phyloP scores from a whole-genome alignment of 2,113 vertebrate species.

The Daubentonia madagascariensis region DNA sequence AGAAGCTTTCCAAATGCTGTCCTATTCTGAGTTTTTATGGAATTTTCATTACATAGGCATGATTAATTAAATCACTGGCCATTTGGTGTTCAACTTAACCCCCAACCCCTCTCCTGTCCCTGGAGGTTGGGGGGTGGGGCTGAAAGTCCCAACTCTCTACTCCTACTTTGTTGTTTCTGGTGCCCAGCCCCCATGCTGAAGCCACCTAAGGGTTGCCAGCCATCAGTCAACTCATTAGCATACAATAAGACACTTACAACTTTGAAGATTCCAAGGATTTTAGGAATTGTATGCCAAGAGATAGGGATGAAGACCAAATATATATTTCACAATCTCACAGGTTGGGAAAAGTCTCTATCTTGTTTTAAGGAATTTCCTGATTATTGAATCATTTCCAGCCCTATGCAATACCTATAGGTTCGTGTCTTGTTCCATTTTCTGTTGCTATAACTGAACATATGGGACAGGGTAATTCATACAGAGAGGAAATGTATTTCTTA shows the following conservation, averaged over 20 bases:
- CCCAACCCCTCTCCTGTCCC: neutral
- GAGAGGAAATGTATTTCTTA: neutral
- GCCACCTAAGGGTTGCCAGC: neutral
- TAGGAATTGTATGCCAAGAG: neutral
- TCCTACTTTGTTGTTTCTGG: neutral
- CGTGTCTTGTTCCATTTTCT: neutral
- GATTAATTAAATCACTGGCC: neutral
- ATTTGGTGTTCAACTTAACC: neutral
- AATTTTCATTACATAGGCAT: neutral
- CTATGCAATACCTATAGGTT: neutral
- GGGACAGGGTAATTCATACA: neutral
- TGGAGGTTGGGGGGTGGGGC: neutral
- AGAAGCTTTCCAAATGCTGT: neutral
- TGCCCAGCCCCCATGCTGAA: neutral
- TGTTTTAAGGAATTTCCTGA: neutral
- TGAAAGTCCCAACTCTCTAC: neutral
- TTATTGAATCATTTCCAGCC: neutral
- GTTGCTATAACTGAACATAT: neutral
- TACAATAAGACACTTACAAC: neutral
- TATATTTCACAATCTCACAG: neutral
- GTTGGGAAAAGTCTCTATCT: neutral
- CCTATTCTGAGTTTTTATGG: neutral
- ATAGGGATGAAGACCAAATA: neutral
- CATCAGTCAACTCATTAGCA: neutral
- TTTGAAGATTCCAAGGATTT: neutral